These are phyloP conservation scores for Sebastolobus alascanus DNA, from an alignment of 2,797 vertebrate species.

Conservation along the genomic window DNA sequence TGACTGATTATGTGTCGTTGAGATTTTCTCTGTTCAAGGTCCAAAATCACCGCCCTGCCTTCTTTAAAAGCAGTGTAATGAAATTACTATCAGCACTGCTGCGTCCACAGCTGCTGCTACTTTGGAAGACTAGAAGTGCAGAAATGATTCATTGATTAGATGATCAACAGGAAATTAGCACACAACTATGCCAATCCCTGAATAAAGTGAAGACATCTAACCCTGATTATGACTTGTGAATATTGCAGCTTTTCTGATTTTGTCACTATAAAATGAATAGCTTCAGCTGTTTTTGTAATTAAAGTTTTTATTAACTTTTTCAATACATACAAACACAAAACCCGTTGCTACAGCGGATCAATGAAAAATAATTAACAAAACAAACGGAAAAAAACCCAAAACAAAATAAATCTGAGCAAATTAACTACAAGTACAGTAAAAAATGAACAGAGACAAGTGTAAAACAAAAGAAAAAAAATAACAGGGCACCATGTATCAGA, in stretches of 20 bases:
- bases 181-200: not conserved
- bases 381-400: too few relatives aligned
- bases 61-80: not conserved
- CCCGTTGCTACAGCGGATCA: not conserved
- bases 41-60: not conserved
- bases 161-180: not conserved
- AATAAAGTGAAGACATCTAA: not conserved
- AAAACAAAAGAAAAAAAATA: not conserved
- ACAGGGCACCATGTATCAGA: not conserved
- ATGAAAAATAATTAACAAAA: not conserved
- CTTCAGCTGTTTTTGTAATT: not conserved
- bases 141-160: not conserved
- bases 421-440: too few relatives aligned
- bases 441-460: too few relatives aligned
- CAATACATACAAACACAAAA: not conserved
- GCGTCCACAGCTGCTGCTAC: slow-evolving; percentile 30
- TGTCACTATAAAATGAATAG: not conserved
- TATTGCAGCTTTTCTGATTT: not conserved
- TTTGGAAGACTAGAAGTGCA: not conserved
- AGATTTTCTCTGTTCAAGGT: slow-evolving; percentile 18
- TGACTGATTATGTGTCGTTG: slow-evolving; percentile 15
- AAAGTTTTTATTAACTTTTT: not conserved
- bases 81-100: not conserved
- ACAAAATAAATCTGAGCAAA: too few relatives aligned
- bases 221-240: not conserved